phyloP scores from a whole-genome alignment of 2,888 invertebrate genomes.

The Brachyptera risi region DNA sequence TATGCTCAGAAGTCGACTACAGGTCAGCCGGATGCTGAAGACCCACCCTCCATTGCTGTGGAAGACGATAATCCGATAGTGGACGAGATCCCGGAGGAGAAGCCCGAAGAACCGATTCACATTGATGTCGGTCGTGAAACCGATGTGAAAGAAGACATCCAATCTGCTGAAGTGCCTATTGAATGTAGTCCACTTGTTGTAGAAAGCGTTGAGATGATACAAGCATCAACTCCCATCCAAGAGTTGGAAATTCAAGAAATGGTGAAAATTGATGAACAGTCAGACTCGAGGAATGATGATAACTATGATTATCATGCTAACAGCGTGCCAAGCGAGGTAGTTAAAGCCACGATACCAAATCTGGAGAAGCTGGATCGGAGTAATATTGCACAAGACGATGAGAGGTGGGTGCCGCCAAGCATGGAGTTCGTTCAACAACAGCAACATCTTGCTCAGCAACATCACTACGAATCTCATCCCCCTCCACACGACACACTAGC shows the following conservation, averaged over 20 bases:
- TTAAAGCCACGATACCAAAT: constrained; percentile 43
- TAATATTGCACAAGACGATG: constrained; percentile 44
- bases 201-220: too few relatives aligned
- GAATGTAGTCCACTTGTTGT: constrained; percentile 33
- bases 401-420: constrained; percentile 61
- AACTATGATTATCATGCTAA: constrained; percentile 35
- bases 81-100: neutral
- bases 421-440: constrained; percentile 39
- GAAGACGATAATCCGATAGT: constrained; percentile 38
- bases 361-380: constrained; percentile 39
- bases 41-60: constrained; percentile 25
- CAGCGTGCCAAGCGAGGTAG: constrained; percentile 44
- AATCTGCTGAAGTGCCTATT: constrained; percentile 18
- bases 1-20: constrained; percentile 60
- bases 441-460: constrained; percentile 12
- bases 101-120: neutral
- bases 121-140: too few relatives aligned
- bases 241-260: neutral
- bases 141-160: neutral
- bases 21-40: constrained; percentile 46
- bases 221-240: neutral
- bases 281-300: constrained; percentile 34
- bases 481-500: constrained; percentile 44
- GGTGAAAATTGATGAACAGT: neutral
- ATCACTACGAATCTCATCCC: constrained; percentile 25